Evolutionary conservation across 2,797 vertebrate species (phyloP), one percentile per base, ranked within the genome.

Genomic region (Scolopax rusticola): DNA sequence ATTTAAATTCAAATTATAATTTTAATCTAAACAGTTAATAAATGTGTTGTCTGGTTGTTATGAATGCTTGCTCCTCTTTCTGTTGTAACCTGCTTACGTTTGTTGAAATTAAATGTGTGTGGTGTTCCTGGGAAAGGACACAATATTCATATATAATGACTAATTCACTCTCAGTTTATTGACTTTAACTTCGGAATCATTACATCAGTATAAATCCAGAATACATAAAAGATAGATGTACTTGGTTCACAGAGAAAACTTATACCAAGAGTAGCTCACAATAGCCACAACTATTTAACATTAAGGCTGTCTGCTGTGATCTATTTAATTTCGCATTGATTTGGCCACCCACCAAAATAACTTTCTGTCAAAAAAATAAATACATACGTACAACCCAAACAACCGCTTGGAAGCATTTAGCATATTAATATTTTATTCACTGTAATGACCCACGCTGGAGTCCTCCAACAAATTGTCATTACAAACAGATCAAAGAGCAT

Each of bases 1-100:
- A 94, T 93, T 94, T 87, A 82, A 94, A 92, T 85, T 92, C 32
- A 43, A 91, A 89, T 93, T 85, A 84, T 56, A 80, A 84, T 93
- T 93, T 93, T 95, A 94, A 95, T 87, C 77, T 79, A 67, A 88
- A 53, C 40, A 59, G 63, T 95, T 91, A 75, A n/a, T 73, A 77
- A 10, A 93, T 57, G 69, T 45, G 59, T 60, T 93, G 61, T 23
- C 68, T 87, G 69, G 30, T 24, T 61, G 61, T 61, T 86, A 84
- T 25, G 21, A 86, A 80, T 68, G 73, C 80, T 63, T 70, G 33
- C 61, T 91, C 47, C 85, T 75, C 69, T 65, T 75, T 27, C 65
- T 71, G 14, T 41, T 69, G 56, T 45, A 87, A 53, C 36, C 68
- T 81, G 53, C 59, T 92, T 78, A 76, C 60, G 80, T 75, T 87